phyloP scores from a whole-genome alignment of 2,888 invertebrate genomes.

The Lithodes maja region DNA sequence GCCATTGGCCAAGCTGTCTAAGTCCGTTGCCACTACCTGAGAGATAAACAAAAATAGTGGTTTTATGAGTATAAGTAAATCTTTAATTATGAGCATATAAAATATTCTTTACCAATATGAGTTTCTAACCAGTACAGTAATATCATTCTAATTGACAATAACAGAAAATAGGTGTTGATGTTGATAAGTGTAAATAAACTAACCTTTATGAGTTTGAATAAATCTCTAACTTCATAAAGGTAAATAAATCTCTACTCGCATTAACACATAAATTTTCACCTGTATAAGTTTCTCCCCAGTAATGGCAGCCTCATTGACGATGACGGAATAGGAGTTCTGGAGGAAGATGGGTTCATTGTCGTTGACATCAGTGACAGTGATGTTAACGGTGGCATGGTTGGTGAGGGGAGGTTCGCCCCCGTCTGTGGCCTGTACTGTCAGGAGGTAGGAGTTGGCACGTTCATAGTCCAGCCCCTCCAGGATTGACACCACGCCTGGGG shows the following conservation, averaged over 20 bases:
- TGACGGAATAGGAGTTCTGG: constrained; percentile 84
- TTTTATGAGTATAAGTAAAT: not conserved
- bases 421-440: constrained; percentile 93
- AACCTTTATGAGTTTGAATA: no score
- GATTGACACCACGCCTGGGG: constrained; percentile 83
- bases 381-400: constrained; percentile 89
- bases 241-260: no score
- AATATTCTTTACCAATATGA: not conserved
- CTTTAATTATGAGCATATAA: no score
- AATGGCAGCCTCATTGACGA: constrained; percentile 86
- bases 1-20: constrained; percentile 89
- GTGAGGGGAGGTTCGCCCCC: constrained; percentile 91
- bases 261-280: constrained; percentile 41
- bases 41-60: constrained; percentile 32
- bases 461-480: constrained; percentile 91
- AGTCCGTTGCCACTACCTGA: constrained; percentile 87
- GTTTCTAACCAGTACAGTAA: not conserved
- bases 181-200: not conserved
- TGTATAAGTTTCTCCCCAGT: constrained; percentile 78
- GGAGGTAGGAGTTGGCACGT: constrained; percentile 86
- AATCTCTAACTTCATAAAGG: no score
- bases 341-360: constrained; percentile 90
- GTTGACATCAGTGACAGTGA: constrained; percentile 89
- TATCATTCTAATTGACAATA: not conserved
- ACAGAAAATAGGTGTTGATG: not conserved